These are phyloP conservation scores for Prostheceraeus crozeri DNA, from an alignment of 2,888 invertebrate genomes.

Conservation along the genomic window DNA sequence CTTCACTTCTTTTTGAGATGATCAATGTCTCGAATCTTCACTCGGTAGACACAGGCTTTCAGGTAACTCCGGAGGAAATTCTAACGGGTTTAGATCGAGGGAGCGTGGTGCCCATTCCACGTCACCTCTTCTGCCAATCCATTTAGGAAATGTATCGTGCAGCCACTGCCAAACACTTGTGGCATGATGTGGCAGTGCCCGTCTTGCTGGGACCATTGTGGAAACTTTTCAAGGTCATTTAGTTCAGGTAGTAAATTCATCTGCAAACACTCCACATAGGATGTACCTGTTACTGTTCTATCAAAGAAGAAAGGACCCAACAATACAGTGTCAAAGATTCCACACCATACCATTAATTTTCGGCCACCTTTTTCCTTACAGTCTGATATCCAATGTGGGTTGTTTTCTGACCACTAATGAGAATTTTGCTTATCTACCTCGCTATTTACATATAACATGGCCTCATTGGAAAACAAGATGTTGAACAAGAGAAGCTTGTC, in stretches of 20 bases:
- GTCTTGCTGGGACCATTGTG: slow-evolving; percentile 28
- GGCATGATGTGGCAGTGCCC: slow-evolving; percentile 19
- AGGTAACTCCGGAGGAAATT: slow-evolving; percentile 27
- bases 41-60: slow-evolving; percentile 24
- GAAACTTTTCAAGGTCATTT: slow-evolving; percentile 15
- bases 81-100: slow-evolving; percentile 21
- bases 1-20: slow-evolving; percentile 25
- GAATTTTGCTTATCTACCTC: no score
- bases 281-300: no score
- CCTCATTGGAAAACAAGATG: no score
- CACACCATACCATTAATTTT: no score
- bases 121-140: slow-evolving; percentile 25
- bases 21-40: slow-evolving; percentile 31
- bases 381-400: no score
- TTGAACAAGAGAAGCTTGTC: no score
- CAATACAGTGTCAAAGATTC: no score
- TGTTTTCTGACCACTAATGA: no score
- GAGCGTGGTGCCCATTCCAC: slow-evolving; percentile 30
- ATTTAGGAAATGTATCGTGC: slow-evolving; percentile 26
- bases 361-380: no score
- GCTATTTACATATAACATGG: no score
- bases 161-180: slow-evolving; percentile 29
- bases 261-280: slow-evolving; percentile 10
- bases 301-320: no score
- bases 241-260: slow-evolving; percentile 11